Evolutionary conservation across 1,140 invertebrate genomes (phyloP).

Genomic region (Trichonephila clavata): DNA sequence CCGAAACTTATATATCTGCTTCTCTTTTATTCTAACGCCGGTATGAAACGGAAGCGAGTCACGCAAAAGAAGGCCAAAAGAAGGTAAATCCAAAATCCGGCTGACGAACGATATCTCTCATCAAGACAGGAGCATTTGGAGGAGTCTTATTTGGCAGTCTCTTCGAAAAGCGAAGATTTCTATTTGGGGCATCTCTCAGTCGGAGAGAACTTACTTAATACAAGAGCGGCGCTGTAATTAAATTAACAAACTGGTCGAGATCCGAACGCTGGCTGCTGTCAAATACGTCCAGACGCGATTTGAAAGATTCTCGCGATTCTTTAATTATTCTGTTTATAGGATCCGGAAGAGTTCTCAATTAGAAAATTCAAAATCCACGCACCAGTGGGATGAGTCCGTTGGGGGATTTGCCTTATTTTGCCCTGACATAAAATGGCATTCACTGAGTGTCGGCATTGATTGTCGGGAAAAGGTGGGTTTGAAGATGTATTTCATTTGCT

Average conservation of each 20-base stretch:
- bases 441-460: no score
- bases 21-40: background rate
- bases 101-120: background rate
- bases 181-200: background rate
- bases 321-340: slow-evolving; percentile 66
- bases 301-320: slow-evolving; percentile 50
- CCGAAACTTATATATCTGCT: background rate
- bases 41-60: background rate
- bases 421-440: no score
- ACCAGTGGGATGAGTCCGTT: background rate
- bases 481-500: no score
- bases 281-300: slow-evolving; percentile 52
- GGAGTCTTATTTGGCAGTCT: background rate
- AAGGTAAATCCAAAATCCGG: background rate
- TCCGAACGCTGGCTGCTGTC: slow-evolving; percentile 38
- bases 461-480: no score
- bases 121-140: background rate
- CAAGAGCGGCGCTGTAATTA: slow-evolving; percentile 58
- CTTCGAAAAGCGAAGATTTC: background rate
- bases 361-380: background rate
- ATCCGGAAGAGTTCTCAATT: slow-evolving; percentile 29
- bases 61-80: background rate
- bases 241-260: slow-evolving; percentile 56
- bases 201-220: slow-evolving; percentile 4
- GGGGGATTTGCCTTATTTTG: no score